Base-by-base conservation (phyloP, 2,888 invertebrate species). In the Lomographa bimaculata region DNA sequence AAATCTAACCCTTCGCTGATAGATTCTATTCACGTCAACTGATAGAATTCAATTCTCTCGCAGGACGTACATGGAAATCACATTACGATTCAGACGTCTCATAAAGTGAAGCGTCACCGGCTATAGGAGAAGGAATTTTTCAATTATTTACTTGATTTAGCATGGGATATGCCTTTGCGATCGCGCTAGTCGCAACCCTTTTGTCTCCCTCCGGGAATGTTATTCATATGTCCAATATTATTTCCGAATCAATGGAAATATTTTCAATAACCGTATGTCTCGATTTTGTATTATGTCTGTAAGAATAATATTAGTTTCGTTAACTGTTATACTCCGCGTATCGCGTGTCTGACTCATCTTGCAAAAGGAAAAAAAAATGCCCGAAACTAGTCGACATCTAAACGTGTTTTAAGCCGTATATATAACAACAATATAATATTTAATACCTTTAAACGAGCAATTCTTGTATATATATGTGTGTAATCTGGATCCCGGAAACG, bases 151-250 rank as follows among this genome's bases (percentile, higher is more conserved):
- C 60, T 62, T 69, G 63, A 64, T 67, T 65, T 63, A 57, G 50
- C 57, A 56, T 44, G 38, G 38, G 38, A 52, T 41, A 48, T 54
- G 57, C 51, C 54, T 66, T 59, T 54, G 48, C 50, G 55, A 68
- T 54, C 54, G 60, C 49, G 51, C n/a, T n/a, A n/a, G n/a, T n/a
- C n/a, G n/a, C 47, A 54, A 49, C 50, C 40, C 60, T 59, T 71
- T 71, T 75, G 71, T 77, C 66, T 71, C 54, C 57, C 45, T 62
- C 64, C 62, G 61, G 67, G 66, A 79, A 74, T 75, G 74, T 74
- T 69, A 75, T 79, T 79, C 71, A 74, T 74, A 77, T 70, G 71
- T 72, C 68, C 71, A 64, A 80, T 73, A 79, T 78, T 75, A 74
- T 73, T 79, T 80, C 77, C 79, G 64, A 52, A 46, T 72, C 69